These are phyloP conservation scores for Tipula confusa DNA, from an alignment of 2,888 invertebrate species.

Conservation along the genomic window DNA sequence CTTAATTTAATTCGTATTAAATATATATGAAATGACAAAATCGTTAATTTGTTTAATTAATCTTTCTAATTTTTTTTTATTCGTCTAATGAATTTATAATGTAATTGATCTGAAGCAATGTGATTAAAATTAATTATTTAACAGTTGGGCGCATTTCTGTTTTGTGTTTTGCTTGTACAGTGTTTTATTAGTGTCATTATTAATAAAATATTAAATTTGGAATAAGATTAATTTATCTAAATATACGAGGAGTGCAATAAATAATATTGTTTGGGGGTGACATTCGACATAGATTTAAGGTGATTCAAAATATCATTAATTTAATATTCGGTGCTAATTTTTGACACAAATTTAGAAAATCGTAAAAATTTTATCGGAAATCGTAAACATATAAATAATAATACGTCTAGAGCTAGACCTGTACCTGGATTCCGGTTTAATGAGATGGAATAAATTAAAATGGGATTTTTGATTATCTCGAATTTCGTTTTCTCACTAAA, in stretches of 20 bases:
- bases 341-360: too few species aligned
- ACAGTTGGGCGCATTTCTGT: constrained; percentile 8
- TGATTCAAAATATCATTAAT: too few species aligned
- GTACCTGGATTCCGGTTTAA: too few species aligned
- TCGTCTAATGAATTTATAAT: neutral
- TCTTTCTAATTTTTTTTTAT: neutral
- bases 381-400: too few species aligned
- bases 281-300: too few species aligned
- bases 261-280: too few species aligned
- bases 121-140: constrained; percentile 12
- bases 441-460: too few species aligned
- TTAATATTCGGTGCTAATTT: too few species aligned
- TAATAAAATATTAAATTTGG: neutral
- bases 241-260: neutral
- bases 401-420: too few species aligned
- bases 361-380: too few species aligned
- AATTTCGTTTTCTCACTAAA: too few species aligned
- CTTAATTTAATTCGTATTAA: neutral
- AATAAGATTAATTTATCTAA: neutral
- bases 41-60: neutral
- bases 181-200: neutral
- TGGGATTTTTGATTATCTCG: too few species aligned
- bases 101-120: neutral
- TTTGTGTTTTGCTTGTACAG: neutral
- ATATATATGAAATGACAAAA: neutral